phyloP scores from a whole-genome alignment of 2,113 vertebrate genomes.

The Oxyura jamaicensis region DNA sequence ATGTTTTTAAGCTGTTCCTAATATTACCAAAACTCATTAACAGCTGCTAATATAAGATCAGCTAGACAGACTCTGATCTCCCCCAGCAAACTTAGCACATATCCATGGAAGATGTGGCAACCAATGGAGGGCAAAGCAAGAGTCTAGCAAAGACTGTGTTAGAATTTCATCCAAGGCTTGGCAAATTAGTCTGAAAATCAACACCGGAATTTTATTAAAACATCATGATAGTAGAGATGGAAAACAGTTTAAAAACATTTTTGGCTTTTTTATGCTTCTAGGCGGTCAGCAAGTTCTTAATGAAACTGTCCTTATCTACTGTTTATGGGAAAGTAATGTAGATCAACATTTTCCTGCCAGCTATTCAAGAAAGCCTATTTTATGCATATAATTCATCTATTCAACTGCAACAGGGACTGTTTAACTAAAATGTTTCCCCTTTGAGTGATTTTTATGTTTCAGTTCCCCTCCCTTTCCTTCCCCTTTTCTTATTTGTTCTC shows the following conservation, averaged over 20 bases:
- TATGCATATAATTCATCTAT: conserved; percentile 14
- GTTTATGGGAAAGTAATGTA: not conserved
- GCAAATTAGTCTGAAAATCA: not conserved
- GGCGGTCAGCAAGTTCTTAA: not conserved
- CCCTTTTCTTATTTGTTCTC: conserved; percentile 1
- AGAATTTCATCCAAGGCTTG: not conserved
- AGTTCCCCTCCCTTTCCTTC: not conserved
- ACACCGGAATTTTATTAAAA: not conserved
- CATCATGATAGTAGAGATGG: not conserved
- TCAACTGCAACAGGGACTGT: not conserved
- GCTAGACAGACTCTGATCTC: not conserved
- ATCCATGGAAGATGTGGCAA: fast-evolving
- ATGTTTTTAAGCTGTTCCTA: not conserved
- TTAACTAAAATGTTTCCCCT: not conserved
- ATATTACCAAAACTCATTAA: not conserved
- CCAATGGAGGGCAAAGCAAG: not conserved
- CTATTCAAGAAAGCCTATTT: conserved; percentile 1
- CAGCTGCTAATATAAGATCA: not conserved
- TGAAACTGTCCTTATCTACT: not conserved
- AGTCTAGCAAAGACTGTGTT: not conserved
- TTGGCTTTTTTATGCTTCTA: not conserved
- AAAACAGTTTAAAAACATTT: not conserved
- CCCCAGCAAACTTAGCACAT: not conserved
- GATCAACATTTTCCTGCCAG: not conserved
- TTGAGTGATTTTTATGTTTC: not conserved